A percentile compares a stretch with the other conserved stretches of the same genome.
Conservation (phyloP, 2,797 vertebrate genomes). For the Myiothlypis coronata region DNA sequence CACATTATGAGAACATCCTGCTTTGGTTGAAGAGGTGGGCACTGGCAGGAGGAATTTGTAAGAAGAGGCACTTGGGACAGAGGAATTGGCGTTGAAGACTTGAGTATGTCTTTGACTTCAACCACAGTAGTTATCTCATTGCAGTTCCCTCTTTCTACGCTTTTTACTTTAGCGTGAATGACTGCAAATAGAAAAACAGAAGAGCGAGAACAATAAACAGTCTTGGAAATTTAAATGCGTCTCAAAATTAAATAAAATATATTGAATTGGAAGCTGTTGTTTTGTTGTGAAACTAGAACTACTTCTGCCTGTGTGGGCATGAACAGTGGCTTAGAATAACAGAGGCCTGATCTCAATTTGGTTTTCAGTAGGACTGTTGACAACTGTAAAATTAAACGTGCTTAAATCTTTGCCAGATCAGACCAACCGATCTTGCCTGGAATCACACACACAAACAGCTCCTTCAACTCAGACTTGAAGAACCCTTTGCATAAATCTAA, state of each 20-base stretch:
- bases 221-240: not conserved
- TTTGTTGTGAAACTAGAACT: not conserved
- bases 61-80: slow-evolving; percentile 77
- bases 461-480: not conserved
- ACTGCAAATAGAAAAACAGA: slow-evolving; percentile 63
- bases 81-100: slow-evolving; percentile 72
- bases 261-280: not conserved
- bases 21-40: slow-evolving; percentile 77
- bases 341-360: not conserved
- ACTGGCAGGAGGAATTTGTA: slow-evolving; percentile 82
- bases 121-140: slow-evolving; percentile 79
- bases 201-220: not conserved
- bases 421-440: not conserved
- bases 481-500: not conserved
- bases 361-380: slow-evolving; percentile 28
- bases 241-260: not conserved
- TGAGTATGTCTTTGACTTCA: slow-evolving; percentile 80
- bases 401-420: slow-evolving; percentile 4
- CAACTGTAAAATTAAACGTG: slow-evolving; percentile 20
- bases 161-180: slow-evolving; percentile 82
- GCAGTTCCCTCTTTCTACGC: slow-evolving; percentile 75
- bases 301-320: slow-evolving; percentile 5
- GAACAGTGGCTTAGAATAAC: not conserved
- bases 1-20: slow-evolving; percentile 85
- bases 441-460: not conserved